Conservation (phyloP, 2,797 vertebrate genomes). For the Myiotriccus ornatus region DNA sequence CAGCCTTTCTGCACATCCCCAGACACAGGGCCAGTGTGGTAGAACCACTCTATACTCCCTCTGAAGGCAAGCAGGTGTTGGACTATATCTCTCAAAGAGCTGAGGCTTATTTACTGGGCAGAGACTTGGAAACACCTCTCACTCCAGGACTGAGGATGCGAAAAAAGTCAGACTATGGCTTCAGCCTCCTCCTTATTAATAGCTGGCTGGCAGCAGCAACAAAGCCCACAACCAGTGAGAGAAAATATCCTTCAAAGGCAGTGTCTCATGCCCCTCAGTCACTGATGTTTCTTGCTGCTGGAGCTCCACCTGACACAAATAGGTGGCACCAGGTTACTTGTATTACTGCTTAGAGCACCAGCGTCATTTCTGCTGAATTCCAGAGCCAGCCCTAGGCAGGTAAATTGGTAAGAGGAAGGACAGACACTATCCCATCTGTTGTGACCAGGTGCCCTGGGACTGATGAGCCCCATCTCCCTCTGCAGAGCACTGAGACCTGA, state of each 20-base stretch:
- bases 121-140: neutral
- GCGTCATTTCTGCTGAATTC: neutral
- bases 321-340: neutral
- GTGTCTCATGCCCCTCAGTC: neutral
- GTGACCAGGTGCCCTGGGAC: neutral
- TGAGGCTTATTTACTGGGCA: neutral
- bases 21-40: rapidly evolving
- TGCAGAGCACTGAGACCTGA: neutral
- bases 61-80: rapidly evolving
- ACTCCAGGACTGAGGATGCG: neutral
- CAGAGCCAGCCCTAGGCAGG: neutral
- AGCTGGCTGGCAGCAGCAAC: neutral
- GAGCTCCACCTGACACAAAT: neutral
- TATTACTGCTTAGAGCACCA: neutral
- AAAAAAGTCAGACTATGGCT: neutral
- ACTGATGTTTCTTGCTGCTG: neutral
- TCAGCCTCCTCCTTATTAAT: neutral
- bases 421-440: neutral
- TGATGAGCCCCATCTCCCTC: neutral
- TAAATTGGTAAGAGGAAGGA: neutral
- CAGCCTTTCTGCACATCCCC: neutral
- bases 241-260: neutral
- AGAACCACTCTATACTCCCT: neutral
- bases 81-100: neutral
- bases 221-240: neutral